A percentile compares a stretch with the other conserved stretches of the same genome.
These are phyloP conservation scores for Gari tellinella DNA, from an alignment of 2,888 invertebrate species.

Conservation along the genomic window DNA sequence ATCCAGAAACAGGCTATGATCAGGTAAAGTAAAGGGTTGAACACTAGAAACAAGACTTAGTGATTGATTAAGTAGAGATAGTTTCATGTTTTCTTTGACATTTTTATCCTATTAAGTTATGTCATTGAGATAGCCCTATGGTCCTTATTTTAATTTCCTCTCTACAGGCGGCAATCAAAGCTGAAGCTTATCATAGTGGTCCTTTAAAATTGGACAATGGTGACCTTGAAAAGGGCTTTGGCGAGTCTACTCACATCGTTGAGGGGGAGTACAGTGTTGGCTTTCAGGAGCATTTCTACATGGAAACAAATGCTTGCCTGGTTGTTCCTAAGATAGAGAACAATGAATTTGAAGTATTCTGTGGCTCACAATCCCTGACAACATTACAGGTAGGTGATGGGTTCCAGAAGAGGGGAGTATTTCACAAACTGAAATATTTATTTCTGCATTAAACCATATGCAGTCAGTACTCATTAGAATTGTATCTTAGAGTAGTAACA, in stretches of 20 bases:
- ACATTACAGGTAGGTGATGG: conserved; percentile 2
- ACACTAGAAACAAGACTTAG: too few species aligned
- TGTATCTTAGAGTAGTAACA: too few species aligned
- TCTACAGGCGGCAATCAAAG: conserved; percentile 46
- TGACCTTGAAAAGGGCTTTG: conserved; percentile 45
- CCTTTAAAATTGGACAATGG: conserved; percentile 31
- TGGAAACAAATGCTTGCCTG: conserved; percentile 90
- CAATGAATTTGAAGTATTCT: conserved; percentile 88
- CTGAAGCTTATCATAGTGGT: conserved; percentile 18
- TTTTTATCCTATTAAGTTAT: too few species aligned
- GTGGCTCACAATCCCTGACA: not conserved
- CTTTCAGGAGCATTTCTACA: conserved; percentile 98
- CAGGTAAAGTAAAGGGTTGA: too few species aligned
- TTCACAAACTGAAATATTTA: too few species aligned
- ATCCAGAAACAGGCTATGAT: too few species aligned
- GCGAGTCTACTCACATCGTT: conserved; percentile 44
- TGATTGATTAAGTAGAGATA: too few species aligned
- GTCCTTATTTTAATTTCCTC: too few species aligned
- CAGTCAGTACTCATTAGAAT: too few species aligned
- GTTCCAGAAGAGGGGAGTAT: not conserved
- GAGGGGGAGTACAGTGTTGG: conserved; percentile 91
- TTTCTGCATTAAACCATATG: too few species aligned
- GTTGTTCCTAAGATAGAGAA: conserved; percentile 88
- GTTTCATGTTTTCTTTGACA: too few species aligned
- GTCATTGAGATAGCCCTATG: too few species aligned